These are phyloP conservation scores for Saccostrea glomerata DNA, from an alignment of 1,140 invertebrate species.

Conservation along the genomic window DNA sequence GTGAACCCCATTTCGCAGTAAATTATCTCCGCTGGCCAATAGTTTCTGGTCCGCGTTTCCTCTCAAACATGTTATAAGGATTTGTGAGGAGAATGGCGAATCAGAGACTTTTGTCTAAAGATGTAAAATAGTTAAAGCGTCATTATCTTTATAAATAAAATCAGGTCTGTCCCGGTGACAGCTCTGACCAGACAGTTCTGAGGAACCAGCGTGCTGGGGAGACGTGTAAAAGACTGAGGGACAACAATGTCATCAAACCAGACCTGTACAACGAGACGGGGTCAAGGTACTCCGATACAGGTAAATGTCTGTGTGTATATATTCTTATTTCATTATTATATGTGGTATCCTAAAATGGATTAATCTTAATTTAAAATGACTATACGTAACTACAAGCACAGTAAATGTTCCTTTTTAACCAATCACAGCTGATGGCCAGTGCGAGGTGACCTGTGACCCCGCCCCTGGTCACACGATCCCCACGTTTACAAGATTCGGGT, in stretches of 20 bases:
- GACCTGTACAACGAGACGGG: background rate
- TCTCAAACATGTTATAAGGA: too few species aligned
- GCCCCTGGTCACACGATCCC: slow-evolving; percentile 8
- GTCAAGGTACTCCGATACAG: background rate
- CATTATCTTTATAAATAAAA: background rate
- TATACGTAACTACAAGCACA: too few species aligned
- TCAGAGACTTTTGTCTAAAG: too few species aligned
- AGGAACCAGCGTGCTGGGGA: background rate
- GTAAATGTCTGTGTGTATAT: background rate
- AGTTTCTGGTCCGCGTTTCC: too few species aligned
- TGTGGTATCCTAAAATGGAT: too few species aligned
- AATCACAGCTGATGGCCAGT: slow-evolving; percentile 40
- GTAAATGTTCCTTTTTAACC: background rate
- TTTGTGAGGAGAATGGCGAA: too few species aligned
- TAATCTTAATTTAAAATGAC: too few species aligned
- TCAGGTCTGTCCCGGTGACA: background rate
- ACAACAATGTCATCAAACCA: background rate
- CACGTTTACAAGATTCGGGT: slow-evolving; percentile 25
- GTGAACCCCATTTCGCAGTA: too few species aligned
- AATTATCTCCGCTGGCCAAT: too few species aligned
- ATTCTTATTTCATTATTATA: too few species aligned
- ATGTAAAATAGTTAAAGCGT: too few species aligned
- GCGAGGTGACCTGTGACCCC: slow-evolving; percentile 41
- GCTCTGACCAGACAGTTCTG: background rate
- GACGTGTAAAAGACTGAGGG: slow-evolving; percentile 4